Evolutionary conservation across 1,140 invertebrate genomes (phyloP).

Genomic region (Polypedilum vanderplanki): DNA sequence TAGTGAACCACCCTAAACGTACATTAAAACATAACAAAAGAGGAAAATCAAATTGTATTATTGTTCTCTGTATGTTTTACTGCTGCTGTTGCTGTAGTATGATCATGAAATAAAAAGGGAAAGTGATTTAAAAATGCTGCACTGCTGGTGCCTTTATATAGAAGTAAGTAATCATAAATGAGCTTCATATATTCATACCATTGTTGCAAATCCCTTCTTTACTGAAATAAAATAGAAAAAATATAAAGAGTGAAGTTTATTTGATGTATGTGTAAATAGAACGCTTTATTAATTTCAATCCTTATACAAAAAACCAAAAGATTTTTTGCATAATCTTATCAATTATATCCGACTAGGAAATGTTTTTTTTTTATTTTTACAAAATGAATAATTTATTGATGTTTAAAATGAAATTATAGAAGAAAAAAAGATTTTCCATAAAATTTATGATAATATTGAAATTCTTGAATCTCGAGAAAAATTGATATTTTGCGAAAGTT

Average conservation of each 20-base stretch:
- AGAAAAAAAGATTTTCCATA: too few relatives aligned
- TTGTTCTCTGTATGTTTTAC: not conserved
- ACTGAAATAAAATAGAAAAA: not conserved
- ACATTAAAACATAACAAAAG: not conserved
- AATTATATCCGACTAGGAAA: not conserved
- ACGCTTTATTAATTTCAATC: slow-evolving; percentile 19
- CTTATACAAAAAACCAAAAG: slow-evolving; percentile 6
- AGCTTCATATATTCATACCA: slow-evolving; percentile 1
- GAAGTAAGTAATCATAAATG: not conserved
- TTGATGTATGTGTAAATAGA: not conserved
- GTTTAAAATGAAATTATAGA: too few relatives aligned
- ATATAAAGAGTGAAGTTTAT: not conserved
- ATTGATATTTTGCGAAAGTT: too few relatives aligned
- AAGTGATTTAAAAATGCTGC: not conserved
- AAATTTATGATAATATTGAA: too few relatives aligned
- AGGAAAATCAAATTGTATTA: slow-evolving; percentile 15
- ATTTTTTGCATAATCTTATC: not conserved
- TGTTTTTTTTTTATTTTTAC: not conserved
- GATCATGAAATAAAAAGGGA: not conserved
- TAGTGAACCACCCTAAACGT: not conserved
- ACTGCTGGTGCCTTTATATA: not conserved
- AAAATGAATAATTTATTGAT: too few relatives aligned
- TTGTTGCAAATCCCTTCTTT: not conserved
- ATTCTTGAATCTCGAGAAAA: too few relatives aligned
- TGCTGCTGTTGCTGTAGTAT: not conserved